Conservation (phyloP, 2,888 invertebrate species). For the Pterostichus niger region DNA sequence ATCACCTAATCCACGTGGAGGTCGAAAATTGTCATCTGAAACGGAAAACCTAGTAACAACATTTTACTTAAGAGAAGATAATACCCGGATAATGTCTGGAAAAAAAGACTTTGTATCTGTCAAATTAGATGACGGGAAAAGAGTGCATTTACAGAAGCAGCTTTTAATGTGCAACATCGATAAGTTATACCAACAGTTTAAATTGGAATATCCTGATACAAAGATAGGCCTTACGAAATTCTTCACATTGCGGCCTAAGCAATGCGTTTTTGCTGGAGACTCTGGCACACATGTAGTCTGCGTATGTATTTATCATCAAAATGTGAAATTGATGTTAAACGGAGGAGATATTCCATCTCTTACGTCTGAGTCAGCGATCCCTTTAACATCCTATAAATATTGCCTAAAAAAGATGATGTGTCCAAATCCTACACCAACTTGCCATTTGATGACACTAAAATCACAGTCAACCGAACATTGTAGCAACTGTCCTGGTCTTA, state of each 20-base stretch:
- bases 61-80: slow-evolving; percentile 61
- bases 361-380: too few species aligned
- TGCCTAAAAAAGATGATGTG: too few species aligned
- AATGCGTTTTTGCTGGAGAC: too few species aligned
- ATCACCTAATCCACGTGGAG: neutral
- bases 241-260: too few species aligned
- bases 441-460: slow-evolving; percentile 24
- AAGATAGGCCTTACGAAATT: too few species aligned
- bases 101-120: slow-evolving; percentile 66
- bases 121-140: slow-evolving; percentile 51
- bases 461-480: neutral
- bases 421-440: slow-evolving; percentile 59
- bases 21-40: neutral
- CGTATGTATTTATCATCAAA: slow-evolving; percentile 67
- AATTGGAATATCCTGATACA: too few species aligned
- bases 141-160: slow-evolving; percentile 67
- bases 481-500: neutral
- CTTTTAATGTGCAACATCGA: slow-evolving; percentile 65
- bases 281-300: slow-evolving; percentile 67
- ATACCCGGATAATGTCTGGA: slow-evolving; percentile 64
- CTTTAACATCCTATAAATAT: too few species aligned
- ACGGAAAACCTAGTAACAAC: neutral
- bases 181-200: slow-evolving; percentile 57
- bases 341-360: too few species aligned
- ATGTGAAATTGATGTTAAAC: slow-evolving; percentile 53